These are phyloP conservation scores for Columba livia DNA, from an alignment of 2,113 vertebrate species.

Conservation along the genomic window DNA sequence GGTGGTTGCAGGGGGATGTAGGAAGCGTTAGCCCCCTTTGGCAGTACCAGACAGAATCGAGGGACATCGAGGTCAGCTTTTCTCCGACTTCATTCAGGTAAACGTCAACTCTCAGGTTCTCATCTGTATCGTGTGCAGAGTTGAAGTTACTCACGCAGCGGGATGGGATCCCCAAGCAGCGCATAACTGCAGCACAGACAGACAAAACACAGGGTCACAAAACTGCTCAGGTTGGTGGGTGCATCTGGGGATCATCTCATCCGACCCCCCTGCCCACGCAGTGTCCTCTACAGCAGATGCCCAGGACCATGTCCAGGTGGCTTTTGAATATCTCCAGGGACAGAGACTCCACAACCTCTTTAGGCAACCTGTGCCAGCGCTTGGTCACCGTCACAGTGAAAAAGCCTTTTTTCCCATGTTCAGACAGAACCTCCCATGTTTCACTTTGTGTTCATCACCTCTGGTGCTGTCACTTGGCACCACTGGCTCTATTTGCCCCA, in stretches of 20 bases:
- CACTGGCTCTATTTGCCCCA: not conserved
- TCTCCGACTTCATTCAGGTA: slow-evolving; percentile 53
- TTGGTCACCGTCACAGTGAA: not conserved
- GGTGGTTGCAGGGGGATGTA: rapidly evolving
- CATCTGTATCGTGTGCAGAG: slow-evolving; percentile 72
- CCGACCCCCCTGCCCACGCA: not conserved
- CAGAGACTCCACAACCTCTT: not conserved
- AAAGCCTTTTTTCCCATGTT: not conserved
- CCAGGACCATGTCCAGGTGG: not conserved
- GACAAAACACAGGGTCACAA: not conserved
- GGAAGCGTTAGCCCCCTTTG: not conserved
- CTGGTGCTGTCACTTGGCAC: not conserved
- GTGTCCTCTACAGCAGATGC: not conserved
- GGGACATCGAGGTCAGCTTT: not conserved
- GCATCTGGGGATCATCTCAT: rapidly evolving
- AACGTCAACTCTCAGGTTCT: slow-evolving; percentile 67
- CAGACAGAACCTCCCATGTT: not conserved
- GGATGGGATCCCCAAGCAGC: slow-evolving; percentile 73
- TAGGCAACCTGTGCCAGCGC: not conserved
- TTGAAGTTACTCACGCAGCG: slow-evolving; percentile 72
- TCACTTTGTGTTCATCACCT: not conserved
- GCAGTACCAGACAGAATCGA: slow-evolving; percentile 70
- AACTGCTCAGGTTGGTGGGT: not conserved
- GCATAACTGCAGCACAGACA: slow-evolving; percentile 68
- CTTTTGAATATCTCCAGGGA: not conserved